phyloP scores from a whole-genome alignment of 2,797 vertebrate genomes.

The Acanthis flammea region DNA sequence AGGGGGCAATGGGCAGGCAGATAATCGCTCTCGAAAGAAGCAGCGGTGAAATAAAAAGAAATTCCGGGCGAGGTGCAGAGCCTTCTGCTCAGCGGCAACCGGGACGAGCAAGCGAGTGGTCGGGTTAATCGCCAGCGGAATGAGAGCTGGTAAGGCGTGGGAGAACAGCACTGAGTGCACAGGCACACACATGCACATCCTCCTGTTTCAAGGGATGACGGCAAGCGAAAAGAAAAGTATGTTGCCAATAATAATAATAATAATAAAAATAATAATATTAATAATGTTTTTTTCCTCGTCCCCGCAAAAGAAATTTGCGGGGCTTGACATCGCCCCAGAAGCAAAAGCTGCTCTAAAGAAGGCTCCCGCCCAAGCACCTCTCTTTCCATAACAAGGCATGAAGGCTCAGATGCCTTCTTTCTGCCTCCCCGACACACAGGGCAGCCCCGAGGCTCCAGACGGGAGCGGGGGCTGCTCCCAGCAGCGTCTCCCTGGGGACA shows the following conservation, averaged over 20 bases:
- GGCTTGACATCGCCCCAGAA: accelerated
- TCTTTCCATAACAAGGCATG: background rate
- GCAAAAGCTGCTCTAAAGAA: background rate
- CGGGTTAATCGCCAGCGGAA: background rate
- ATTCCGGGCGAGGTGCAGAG: background rate
- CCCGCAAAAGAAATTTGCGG: background rate
- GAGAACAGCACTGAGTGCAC: accelerated
- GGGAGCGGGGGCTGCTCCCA: background rate
- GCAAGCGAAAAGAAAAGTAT: background rate
- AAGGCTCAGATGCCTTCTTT: background rate
- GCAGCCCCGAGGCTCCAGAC: background rate
- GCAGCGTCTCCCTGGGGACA: accelerated
- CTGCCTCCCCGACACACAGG: accelerated
- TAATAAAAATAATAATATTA: background rate
- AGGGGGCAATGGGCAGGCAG: accelerated
- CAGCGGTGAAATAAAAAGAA: background rate
- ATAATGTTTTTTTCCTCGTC: background rate
- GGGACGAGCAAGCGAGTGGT: background rate
- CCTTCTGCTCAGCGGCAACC: background rate
- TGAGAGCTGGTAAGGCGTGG: background rate
- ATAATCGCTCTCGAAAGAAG: background rate
- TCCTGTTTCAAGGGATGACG: background rate
- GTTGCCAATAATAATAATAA: background rate
- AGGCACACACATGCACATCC: background rate
- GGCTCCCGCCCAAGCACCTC: accelerated